phyloP scores from a whole-genome alignment of 2,888 invertebrate genomes.

The Metopia argyrocephala region DNA sequence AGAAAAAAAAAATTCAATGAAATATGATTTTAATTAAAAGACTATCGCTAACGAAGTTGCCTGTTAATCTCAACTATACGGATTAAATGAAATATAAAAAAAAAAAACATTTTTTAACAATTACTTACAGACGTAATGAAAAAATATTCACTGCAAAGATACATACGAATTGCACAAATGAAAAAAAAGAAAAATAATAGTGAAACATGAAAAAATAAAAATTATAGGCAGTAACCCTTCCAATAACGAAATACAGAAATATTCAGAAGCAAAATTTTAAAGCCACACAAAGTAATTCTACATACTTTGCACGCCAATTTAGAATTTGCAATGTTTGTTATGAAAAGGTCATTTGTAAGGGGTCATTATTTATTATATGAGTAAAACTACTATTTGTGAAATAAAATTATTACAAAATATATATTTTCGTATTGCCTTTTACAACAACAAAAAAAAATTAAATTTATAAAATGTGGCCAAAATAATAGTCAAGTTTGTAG shows the following conservation, averaged over 20 bases:
- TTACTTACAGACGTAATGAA: neutral
- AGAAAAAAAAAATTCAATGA: conserved; percentile 9
- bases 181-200: conserved; percentile 8
- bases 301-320: too few species aligned
- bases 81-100: neutral
- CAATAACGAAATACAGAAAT: conserved; percentile 6
- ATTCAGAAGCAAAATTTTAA: too few species aligned
- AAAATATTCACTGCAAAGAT: conserved; percentile 9
- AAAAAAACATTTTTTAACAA: conserved; percentile 9
- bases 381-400: conserved; percentile 22
- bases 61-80: conserved; percentile 18
- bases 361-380: conserved; percentile 42
- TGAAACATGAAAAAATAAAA: conserved; percentile 22
- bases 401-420: conserved; percentile 49
- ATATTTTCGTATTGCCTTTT: neutral
- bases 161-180: neutral
- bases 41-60: neutral
- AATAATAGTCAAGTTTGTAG: conserved; percentile 12
- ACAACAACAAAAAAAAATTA: conserved; percentile 8
- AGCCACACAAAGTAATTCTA: too few species aligned
- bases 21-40: conserved; percentile 45
- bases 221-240: neutral
- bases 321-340: neutral
- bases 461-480: neutral
- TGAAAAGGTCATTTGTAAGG: conserved; percentile 49